Percentiles rank a stretch among this genome's conserved stretches.
These are phyloP conservation scores for Megaceryle torquata DNA, from an alignment of 2,113 vertebrate genomes.

Conservation along the genomic window DNA sequence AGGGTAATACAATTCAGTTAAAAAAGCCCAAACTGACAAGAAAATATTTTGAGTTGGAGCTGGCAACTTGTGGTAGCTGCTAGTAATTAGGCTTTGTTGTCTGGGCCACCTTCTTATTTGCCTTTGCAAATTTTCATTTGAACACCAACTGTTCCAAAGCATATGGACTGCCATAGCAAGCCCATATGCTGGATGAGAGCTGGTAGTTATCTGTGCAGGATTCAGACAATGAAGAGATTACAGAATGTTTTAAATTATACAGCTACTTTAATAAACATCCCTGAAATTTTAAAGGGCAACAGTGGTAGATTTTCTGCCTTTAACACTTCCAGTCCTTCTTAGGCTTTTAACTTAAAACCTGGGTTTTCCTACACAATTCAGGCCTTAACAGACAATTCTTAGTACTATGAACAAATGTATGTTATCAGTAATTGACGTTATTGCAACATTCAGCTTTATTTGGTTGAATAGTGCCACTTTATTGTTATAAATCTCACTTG, in stretches of 20 bases:
- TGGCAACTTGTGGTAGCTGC: neutral
- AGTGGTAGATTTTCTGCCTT: neutral
- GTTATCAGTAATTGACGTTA: neutral
- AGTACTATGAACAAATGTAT: neutral
- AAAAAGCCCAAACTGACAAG: neutral
- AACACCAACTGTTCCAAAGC: conserved; percentile 66
- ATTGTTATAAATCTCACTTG: neutral
- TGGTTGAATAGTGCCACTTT: neutral
- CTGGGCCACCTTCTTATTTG: conserved; percentile 56
- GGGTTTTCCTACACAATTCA: neutral
- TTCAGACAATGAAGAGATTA: conserved; percentile 41
- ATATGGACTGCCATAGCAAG: conserved; percentile 59
- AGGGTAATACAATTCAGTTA: neutral
- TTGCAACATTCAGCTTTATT: neutral
- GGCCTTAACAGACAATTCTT: neutral
- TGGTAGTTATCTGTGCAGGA: conserved; percentile 46
- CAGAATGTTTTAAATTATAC: neutral
- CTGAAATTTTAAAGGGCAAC: neutral
- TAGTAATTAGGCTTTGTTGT: conserved; percentile 50
- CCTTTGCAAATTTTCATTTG: conserved; percentile 64
- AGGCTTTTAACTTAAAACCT: neutral
- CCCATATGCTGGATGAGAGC: conserved; percentile 42
- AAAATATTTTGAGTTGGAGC: conserved; percentile 39
- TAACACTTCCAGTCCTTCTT: neutral
- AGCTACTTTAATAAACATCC: neutral